Conservation (phyloP, 2,113 vertebrate species). For the Megaleporinus macrocephalus region DNA sequence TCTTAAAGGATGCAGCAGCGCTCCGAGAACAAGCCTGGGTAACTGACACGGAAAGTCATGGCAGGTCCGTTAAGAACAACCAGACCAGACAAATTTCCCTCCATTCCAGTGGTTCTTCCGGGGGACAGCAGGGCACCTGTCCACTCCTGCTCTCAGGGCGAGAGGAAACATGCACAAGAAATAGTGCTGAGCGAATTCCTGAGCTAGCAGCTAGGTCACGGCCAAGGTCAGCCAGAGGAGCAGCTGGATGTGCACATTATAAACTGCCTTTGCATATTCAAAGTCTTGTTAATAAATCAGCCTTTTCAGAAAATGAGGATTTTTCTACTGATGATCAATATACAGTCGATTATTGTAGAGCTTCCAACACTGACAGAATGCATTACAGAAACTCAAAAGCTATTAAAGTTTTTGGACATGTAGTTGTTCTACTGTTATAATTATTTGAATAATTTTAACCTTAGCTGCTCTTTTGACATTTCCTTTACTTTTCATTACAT, state of each 20-base stretch:
- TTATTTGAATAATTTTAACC: too few relatives aligned
- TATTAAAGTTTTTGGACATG: too few relatives aligned
- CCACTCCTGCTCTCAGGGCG: slow-evolving; percentile 9
- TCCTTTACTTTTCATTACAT: too few relatives aligned
- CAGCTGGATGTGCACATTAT: not conserved
- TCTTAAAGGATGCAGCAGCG: not conserved
- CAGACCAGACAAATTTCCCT: slow-evolving; percentile 7
- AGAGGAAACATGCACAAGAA: slow-evolving; percentile 57
- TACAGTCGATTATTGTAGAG: too few relatives aligned
- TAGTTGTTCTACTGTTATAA: too few relatives aligned
- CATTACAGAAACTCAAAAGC: too few relatives aligned
- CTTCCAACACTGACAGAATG: too few relatives aligned
- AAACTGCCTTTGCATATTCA: too few relatives aligned
- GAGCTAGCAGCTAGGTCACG: slow-evolving; percentile 45
- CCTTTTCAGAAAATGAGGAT: too few relatives aligned
- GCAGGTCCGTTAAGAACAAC: not conserved
- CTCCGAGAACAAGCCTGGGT: not conserved
- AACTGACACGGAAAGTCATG: not conserved
- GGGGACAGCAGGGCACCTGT: slow-evolving; percentile 8
- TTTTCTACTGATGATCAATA: too few relatives aligned
- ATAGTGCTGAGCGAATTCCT: slow-evolving; percentile 67
- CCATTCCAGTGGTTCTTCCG: not conserved
- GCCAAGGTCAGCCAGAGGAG: not conserved
- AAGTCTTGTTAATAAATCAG: too few relatives aligned
- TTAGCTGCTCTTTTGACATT: too few relatives aligned